phyloP scores from a whole-genome alignment of 2,888 invertebrate species.

The Calameuta pallipes region DNA sequence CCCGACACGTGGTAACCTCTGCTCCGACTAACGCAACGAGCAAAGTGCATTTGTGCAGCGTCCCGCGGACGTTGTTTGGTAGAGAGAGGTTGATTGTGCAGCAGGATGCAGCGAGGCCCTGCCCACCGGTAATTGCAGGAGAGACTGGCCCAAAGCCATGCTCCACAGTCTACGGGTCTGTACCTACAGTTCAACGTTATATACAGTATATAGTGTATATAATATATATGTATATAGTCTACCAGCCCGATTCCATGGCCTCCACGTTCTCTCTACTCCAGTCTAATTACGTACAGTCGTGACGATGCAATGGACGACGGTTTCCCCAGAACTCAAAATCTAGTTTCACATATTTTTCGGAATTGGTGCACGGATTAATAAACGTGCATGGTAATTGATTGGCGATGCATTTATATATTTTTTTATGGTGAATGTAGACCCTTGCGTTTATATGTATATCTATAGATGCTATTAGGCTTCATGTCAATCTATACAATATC shows the following conservation, averaged over 20 bases:
- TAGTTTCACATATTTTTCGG: not conserved
- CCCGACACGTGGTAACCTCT: not conserved
- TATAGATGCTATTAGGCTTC: not conserved
- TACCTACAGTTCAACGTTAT: not conserved
- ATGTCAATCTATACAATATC: not conserved
- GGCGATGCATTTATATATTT: not conserved
- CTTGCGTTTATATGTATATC: not conserved
- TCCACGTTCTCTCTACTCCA: constrained; percentile 14
- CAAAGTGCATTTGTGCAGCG: constrained; percentile 34
- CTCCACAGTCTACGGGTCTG: not conserved
- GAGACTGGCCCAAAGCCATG: constrained; percentile 34
- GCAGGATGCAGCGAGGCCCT: constrained; percentile 34
- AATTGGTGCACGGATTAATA: not conserved
- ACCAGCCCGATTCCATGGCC: constrained; percentile 4
- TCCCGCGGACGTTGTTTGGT: constrained; percentile 15
- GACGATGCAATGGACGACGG: not conserved
- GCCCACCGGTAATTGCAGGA: constrained; percentile 47
- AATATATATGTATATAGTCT: not conserved
- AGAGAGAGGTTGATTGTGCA: constrained; percentile 28
- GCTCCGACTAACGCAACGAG: not conserved
- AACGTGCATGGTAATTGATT: not conserved
- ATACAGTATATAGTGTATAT: not conserved
- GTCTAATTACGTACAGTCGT: constrained; percentile 24
- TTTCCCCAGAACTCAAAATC: not conserved
- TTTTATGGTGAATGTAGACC: not conserved